phyloP scores from a whole-genome alignment of 2,113 vertebrate genomes.

The Cettia cetti region DNA sequence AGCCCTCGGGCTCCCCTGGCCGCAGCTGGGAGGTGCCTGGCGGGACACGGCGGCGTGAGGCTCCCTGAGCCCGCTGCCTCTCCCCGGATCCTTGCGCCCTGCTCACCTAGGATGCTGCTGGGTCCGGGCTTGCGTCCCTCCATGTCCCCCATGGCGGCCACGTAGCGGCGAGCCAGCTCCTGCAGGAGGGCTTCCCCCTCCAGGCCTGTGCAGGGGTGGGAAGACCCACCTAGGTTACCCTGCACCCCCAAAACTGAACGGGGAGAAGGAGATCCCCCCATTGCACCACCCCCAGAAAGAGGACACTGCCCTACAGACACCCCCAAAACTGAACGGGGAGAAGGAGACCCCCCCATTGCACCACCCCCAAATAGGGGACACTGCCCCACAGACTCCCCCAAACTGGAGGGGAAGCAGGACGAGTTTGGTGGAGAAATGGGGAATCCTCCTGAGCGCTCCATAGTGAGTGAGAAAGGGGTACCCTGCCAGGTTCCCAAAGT shows the following conservation, averaged over 20 bases:
- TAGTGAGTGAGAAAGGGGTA: not conserved
- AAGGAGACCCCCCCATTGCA: not conserved
- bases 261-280: not conserved
- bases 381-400: not conserved
- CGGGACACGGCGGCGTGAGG: not conserved
- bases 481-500: not conserved
- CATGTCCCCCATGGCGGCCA: conserved; percentile 22
- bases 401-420: not conserved
- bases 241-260: not conserved
- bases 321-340: not conserved
- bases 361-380: not conserved
- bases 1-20: not conserved
- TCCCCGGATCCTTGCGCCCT: fast-evolving
- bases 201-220: not conserved
- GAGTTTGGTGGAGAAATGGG: fast-evolving
- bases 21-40: not conserved
- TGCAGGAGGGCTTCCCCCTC: not conserved
- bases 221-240: not conserved
- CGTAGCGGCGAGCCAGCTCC: not conserved
- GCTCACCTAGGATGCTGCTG: conserved; percentile 10
- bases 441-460: not conserved
- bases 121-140: conserved; percentile 6
- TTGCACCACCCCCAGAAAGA: not conserved
- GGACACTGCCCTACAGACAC: not conserved
- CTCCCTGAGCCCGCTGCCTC: not conserved